Percentiles rank a stretch among this genome's conserved stretches.
Evolutionary conservation across 2,113 vertebrate species (phyloP).

Genomic region (Lutjanus erythropterus): DNA sequence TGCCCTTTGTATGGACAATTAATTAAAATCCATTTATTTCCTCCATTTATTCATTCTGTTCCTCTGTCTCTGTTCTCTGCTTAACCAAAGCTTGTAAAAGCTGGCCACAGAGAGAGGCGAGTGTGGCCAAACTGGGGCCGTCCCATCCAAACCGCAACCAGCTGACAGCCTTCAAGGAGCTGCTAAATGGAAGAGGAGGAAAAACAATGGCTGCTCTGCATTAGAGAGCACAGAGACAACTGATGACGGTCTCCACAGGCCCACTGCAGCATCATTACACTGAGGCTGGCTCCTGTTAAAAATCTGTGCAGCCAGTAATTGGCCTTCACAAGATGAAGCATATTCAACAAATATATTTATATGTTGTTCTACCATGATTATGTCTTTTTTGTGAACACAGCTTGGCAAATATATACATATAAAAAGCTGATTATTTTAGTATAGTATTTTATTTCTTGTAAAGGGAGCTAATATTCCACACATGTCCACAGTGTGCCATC

Average conservation of each 20-base stretch:
- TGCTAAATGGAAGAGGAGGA: conserved; percentile 47
- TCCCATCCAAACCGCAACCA: conserved; percentile 65
- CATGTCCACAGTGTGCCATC: neutral
- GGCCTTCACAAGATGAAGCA: neutral
- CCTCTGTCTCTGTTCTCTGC: conserved; percentile 52
- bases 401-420: neutral
- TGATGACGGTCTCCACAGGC: conserved; percentile 22
- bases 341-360: conserved; percentile 18
- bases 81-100: conserved; percentile 71
- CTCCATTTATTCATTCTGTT: conserved; percentile 50
- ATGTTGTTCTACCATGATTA: neutral
- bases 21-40: conserved; percentile 80
- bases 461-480: neutral
- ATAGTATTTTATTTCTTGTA: neutral
- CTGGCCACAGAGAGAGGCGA: conserved; percentile 71
- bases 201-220: conserved; percentile 41
- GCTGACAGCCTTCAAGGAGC: conserved; percentile 65
- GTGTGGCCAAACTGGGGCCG: conserved; percentile 71
- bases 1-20: conserved; percentile 74
- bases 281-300: conserved; percentile 38
- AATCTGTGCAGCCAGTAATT: conserved; percentile 33
- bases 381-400: neutral
- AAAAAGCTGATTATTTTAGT: neutral
- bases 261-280: conserved; percentile 1
- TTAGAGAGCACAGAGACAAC: conserved; percentile 45